Evolutionary conservation across 1,140 invertebrate species (phyloP).

Genomic region (Drosophila persimilis): DNA sequence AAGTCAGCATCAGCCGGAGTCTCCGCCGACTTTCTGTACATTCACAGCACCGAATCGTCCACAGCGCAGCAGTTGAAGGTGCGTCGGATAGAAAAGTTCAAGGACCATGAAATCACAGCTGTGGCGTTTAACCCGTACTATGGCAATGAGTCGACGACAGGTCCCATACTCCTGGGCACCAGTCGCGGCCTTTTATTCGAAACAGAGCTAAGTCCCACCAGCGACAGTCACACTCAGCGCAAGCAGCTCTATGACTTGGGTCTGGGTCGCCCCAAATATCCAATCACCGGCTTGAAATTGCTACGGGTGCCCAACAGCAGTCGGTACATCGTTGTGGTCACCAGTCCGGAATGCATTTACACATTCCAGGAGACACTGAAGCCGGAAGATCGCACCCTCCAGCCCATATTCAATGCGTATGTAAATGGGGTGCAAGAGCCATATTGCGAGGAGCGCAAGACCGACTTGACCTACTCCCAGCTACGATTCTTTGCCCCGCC

Average conservation of each 20-base stretch:
- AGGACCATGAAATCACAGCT: constrained; percentile 93
- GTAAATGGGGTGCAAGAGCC: constrained; percentile 84
- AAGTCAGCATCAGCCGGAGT: constrained; percentile 84
- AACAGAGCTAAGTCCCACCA: constrained; percentile 91
- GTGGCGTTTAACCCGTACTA: constrained; percentile 95
- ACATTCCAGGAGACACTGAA: constrained; percentile 91
- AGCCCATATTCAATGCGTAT: constrained; percentile 92
- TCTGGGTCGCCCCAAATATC: constrained; percentile 87
- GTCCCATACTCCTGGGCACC: constrained; percentile 94
- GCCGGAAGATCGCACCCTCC: constrained; percentile 87
- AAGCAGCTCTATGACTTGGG: constrained; percentile 96
- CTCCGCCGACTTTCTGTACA: constrained; percentile 90
- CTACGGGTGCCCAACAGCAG: constrained; percentile 88
- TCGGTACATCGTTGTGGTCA: constrained; percentile 91
- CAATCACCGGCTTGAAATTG: constrained; percentile 94
- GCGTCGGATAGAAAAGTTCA: constrained; percentile 86
- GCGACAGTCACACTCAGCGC: constrained; percentile 90
- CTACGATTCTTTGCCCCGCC: constrained; percentile 91
- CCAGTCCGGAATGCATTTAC: constrained; percentile 92
- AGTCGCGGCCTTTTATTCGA: constrained; percentile 96
- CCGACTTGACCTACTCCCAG: constrained; percentile 90
- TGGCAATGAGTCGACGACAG: constrained; percentile 88
- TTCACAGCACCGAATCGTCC: constrained; percentile 86
- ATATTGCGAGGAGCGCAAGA: constrained; percentile 87
- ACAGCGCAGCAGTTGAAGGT: constrained; percentile 84